A percentile compares a stretch with the other conserved stretches of the same genome.
These are phyloP conservation scores for Aeoliscus strigatus DNA, from an alignment of 2,797 vertebrate species.

Conservation along the genomic window DNA sequence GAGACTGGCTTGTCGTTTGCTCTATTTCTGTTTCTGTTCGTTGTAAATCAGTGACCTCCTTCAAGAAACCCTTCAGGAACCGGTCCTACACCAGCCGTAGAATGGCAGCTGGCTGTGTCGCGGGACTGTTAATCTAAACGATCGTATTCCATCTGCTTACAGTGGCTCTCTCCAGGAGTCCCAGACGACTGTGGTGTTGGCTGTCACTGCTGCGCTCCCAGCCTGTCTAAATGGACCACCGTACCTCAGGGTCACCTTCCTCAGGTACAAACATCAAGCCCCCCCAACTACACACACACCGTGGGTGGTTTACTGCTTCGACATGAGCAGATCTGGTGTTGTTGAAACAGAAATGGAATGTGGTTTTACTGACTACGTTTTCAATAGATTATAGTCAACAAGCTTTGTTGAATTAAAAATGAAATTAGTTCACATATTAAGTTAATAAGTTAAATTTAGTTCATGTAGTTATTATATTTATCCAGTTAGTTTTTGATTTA, in stretches of 20 bases:
- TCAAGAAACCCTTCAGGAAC: conserved; percentile 13
- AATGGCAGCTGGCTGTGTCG: conserved; percentile 27
- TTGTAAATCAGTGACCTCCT: conserved; percentile 1
- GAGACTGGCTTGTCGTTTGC: too few species aligned
- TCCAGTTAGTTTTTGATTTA: too few species aligned
- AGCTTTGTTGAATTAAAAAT: too few species aligned
- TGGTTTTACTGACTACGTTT: too few species aligned
- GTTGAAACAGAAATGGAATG: too few species aligned
- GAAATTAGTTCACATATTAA: too few species aligned
- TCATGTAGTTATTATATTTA: too few species aligned
- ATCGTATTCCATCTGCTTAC: conserved; percentile 63
- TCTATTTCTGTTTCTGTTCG: too few species aligned
- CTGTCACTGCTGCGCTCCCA: conserved; percentile 62
- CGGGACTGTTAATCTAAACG: conserved; percentile 63
- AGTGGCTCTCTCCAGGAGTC: conserved; percentile 65
- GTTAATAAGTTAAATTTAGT: too few species aligned
- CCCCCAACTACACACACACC: background rate
- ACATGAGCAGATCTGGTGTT: background rate
- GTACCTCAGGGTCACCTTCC: conserved; percentile 71
- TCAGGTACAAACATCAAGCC: conserved; percentile 20
- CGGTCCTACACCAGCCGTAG: conserved; percentile 8
- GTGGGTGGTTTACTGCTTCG: background rate
- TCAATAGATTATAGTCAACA: too few species aligned
- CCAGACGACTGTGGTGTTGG: conserved; percentile 41
- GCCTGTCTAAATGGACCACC: conserved; percentile 63